These are phyloP conservation scores for Sebastolobus altivelis DNA, from an alignment of 2,797 vertebrate genomes.

Conservation along the genomic window DNA sequence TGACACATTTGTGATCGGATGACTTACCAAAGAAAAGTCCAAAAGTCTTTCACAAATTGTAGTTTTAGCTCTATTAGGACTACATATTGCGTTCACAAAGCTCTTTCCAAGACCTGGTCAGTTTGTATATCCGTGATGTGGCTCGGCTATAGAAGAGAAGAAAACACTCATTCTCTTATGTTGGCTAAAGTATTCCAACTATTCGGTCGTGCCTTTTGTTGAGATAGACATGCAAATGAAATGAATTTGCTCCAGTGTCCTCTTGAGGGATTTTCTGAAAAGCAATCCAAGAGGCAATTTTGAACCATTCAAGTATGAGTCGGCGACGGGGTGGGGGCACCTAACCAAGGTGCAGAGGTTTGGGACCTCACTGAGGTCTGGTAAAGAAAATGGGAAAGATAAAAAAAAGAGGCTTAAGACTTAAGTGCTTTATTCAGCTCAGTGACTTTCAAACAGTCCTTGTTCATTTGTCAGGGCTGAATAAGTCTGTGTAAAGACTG, in stretches of 20 bases:
- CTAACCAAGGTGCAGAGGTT: conserved; percentile 62
- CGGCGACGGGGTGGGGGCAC: conserved; percentile 47
- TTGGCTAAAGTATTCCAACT: conserved; percentile 52
- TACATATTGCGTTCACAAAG: conserved; percentile 18
- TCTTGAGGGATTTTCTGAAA: conserved; percentile 83
- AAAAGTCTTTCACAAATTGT: conserved; percentile 17
- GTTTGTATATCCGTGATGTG: conserved; percentile 17
- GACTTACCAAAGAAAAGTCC: conserved; percentile 25
- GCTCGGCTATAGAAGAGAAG: conserved; percentile 1
- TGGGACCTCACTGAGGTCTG: conserved; percentile 41
- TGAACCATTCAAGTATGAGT: conserved; percentile 83
- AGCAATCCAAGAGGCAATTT: conserved; percentile 84
- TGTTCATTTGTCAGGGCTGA: conserved; percentile 78
- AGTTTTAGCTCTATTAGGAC: conserved; percentile 20
- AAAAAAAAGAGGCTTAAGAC: conserved; percentile 67
- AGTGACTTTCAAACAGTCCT: conserved; percentile 73
- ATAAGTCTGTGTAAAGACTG: conserved; percentile 64
- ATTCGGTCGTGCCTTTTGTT: conserved; percentile 51
- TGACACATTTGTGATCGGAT: conserved; percentile 21
- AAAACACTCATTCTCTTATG: conserved; percentile 10
- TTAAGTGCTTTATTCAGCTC: conserved; percentile 76
- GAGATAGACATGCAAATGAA: conserved; percentile 80
- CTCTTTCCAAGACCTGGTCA: conserved; percentile 19
- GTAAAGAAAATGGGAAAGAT: conserved; percentile 70
- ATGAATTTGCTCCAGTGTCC: conserved; percentile 67